Evolutionary conservation across 2,113 vertebrate species (phyloP), one percentile per base, ranked within the genome.

Genomic region (Heteronetta atricapilla): DNA sequence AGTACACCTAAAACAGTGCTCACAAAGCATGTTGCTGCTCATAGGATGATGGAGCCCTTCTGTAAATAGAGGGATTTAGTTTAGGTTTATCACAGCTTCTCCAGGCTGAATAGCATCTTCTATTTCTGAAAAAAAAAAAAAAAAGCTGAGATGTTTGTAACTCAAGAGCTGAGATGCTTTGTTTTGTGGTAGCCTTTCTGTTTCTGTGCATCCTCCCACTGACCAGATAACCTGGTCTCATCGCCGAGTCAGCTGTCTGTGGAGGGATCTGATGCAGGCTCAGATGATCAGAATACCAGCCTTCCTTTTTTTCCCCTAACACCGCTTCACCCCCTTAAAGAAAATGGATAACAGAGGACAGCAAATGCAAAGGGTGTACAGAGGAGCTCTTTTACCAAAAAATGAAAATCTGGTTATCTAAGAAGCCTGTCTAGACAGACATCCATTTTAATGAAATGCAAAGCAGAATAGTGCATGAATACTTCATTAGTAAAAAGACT

Each of bases 401-500:
- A 44, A 44, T 21, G 36, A 59, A 48, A 53, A 53, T 72, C 18
- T 72, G 48, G 64, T n/a, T 76, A 66, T 93, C 75, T 70, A 28
- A 94, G 69, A 82, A 74, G 79, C 63, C 62, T 87, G 82, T 93
- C 90, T 96, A 97, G 95, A 87, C 90, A 97, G 63, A 82, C 62
- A 77, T 93, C 86, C 97, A 67, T 94, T 94, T 93, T 82, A 96
- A 94, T 94, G 90, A 73, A 82, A 94, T 90, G 93, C 90, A 94
- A 94, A 95, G 80, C 86, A 92, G 90, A 73, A 79, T 76, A 73
- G 83, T 74, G 48, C 91, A 82, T 95, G 92, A 92, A 93, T 95
- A 40, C 91, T 92, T 95, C 74, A 89, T 96, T 94, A 94, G 81
- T 80, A 52, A 88, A 93, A 95, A 70, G 79, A 84, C 56, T 90